These are phyloP conservation scores for Diplolepis rosae DNA, from an alignment of 2,888 invertebrate species.

Conservation along the genomic window DNA sequence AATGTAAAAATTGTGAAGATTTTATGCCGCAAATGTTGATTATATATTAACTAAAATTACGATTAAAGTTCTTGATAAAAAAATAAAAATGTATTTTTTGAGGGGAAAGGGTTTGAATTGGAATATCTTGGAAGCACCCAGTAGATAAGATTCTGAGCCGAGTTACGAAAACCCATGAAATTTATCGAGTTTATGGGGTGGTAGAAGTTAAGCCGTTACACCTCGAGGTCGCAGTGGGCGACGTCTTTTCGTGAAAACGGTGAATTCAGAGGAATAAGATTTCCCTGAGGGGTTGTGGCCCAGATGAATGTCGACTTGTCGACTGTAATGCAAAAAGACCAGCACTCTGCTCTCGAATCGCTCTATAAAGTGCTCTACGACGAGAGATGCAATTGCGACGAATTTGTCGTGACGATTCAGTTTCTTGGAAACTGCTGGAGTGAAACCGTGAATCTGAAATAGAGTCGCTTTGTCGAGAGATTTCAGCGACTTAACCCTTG, in stretches of 20 bases:
- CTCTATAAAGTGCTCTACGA: constrained; percentile 12
- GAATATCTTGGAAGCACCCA: neutral
- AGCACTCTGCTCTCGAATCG: neutral
- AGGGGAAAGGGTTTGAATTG: neutral
- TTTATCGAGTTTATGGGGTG: constrained; percentile 62
- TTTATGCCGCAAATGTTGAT: too few relatives aligned
- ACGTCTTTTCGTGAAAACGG: constrained; percentile 14
- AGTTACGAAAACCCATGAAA: constrained; percentile 54
- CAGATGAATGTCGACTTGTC: constrained; percentile 32
- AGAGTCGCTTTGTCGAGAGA: constrained; percentile 32
- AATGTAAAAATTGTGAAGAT: too few relatives aligned
- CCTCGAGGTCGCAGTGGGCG: constrained; percentile 30
- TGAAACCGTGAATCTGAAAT: constrained; percentile 26
- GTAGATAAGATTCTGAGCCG: constrained; percentile 5
- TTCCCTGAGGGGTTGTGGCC: constrained; percentile 31
- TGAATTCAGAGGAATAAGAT: constrained; percentile 30
- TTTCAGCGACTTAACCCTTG: constrained; percentile 21
- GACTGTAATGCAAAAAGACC: constrained; percentile 7
- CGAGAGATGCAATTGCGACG: constrained; percentile 18
- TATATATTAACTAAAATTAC: too few relatives aligned
- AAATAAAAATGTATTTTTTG: too few relatives aligned
- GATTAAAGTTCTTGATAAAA: too few relatives aligned
- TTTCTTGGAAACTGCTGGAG: constrained; percentile 20
- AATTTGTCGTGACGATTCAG: constrained; percentile 23
- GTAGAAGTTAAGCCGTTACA: constrained; percentile 53